Evolutionary conservation across 2,797 vertebrate species (phyloP), one percentile per base, ranked within the genome.

Genomic region (Hafferia zeledoni): DNA sequence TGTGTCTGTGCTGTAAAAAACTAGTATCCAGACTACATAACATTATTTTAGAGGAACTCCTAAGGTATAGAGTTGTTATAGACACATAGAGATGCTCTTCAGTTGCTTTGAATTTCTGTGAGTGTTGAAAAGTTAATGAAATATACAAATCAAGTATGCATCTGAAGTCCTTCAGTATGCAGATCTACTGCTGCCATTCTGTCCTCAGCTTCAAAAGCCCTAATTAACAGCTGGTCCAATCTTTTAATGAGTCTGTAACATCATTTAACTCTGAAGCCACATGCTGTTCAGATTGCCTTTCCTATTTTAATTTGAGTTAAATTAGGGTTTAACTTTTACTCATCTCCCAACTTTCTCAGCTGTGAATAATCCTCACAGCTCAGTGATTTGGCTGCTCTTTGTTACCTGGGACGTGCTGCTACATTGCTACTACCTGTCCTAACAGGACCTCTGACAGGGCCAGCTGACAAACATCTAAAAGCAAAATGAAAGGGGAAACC

Each of bases 171-270:
- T 74, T 52, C 50, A 35, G 37, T 56, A 59, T 49, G 25, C 6
- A 31, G 15, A 77, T n/a, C 52, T 59, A 56, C 41, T 79, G 65
- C 18, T 86, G 41, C 55, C 57, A 65, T 28, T 67, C 56, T 56
- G 37, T 31, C 63, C 74, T 76, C 55, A 76, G 67, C 47, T 89
- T 93, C 44, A 93, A 93, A 72, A 31, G 33, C 72, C 60, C 53
- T 89, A 76, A 94, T 89, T 80, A 91, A 74, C 70, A 90, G 55
- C 63, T 7, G 4, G 65, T 71, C 24, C 67, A 70, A 77, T 88
- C 90, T 90, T 90, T 72, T 87, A 93, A 93, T 79, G 72, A 83
- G 22, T 30, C 52, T 86, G 27, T 52, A 88, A 76, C 52, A 84
- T 16, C 52, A 55, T 60, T 77, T 83, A 63, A 56, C 37, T 76